Evolutionary conservation across 2,797 vertebrate genomes (phyloP).

Genomic region (Periparus ater): DNA sequence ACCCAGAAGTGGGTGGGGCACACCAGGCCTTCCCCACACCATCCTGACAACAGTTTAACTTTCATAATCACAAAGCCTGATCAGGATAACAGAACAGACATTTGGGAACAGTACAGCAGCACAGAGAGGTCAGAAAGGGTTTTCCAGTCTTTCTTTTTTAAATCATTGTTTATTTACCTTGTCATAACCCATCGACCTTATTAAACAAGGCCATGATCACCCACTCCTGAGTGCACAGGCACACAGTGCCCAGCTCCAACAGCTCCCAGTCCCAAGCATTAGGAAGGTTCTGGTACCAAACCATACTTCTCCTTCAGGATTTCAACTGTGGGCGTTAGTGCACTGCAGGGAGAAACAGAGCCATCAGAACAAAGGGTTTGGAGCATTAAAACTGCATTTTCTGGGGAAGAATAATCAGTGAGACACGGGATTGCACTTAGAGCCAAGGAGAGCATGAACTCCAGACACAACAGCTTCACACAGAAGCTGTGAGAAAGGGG

Average conservation of each 20-base stretch:
- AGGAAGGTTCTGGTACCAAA: slow-evolving; percentile 63
- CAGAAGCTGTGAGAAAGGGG: not conserved
- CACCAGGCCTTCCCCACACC: not conserved
- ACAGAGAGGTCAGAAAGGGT: not conserved
- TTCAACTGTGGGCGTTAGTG: slow-evolving; percentile 81
- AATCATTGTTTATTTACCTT: not conserved
- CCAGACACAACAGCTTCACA: not conserved
- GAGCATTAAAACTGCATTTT: not conserved
- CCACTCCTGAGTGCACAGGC: not conserved
- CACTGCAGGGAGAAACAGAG: slow-evolving; percentile 76
- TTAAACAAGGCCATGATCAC: slow-evolving; percentile 30
- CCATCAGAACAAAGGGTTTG: not conserved
- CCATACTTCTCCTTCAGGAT: slow-evolving; percentile 86
- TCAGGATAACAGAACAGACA: not conserved
- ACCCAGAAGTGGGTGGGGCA: not conserved
- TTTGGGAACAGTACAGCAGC: not conserved
- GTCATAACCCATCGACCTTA: slow-evolving; percentile 25
- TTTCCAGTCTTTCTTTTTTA: not conserved
- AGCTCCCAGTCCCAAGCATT: not conserved
- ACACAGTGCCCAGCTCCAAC: slow-evolving; percentile 63
- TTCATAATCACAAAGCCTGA: not conserved
- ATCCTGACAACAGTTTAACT: not conserved
- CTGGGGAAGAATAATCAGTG: not conserved
- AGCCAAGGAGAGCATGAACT: not conserved
- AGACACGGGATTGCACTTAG: not conserved